A percentile compares a stretch with the other conserved stretches of the same genome.
Evolutionary conservation across 2,888 invertebrate genomes (phyloP).

Genomic region (Cosmia trapezina): DNA sequence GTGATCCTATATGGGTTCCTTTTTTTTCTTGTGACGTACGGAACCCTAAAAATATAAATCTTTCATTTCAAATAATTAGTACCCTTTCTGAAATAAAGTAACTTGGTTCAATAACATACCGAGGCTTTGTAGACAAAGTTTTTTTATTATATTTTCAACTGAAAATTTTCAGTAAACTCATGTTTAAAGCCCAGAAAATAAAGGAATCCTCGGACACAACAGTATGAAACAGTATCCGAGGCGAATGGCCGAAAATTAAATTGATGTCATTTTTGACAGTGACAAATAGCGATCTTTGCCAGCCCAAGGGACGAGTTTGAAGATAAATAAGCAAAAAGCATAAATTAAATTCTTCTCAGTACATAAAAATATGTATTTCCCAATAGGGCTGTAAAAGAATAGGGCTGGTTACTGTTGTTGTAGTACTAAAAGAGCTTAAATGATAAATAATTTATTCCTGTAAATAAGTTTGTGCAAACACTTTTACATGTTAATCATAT

Average conservation of each 20-base stretch:
- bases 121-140: not conserved
- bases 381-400: constrained; percentile 59
- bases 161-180: constrained; percentile 3
- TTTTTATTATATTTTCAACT: not conserved
- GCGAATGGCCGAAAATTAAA: constrained; percentile 45
- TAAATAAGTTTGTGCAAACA: too few species aligned
- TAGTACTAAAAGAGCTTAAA: not conserved
- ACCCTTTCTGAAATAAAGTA: not conserved
- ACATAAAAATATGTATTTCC: constrained; percentile 64
- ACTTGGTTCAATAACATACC: not conserved
- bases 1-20: too few species aligned
- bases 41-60: too few species aligned
- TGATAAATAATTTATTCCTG: too few species aligned
- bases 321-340: constrained; percentile 58
- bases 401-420: constrained; percentile 29
- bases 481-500: too few species aligned
- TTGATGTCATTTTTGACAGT: constrained; percentile 57
- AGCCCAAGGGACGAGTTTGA: constrained; percentile 53
- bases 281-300: constrained; percentile 56
- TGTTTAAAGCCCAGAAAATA: constrained; percentile 16
- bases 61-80: too few species aligned
- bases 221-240: constrained; percentile 27
- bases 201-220: constrained; percentile 14
- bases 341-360: constrained; percentile 61
- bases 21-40: too few species aligned